Conservation (phyloP, 2,113 vertebrate species). For the Trachemys scripta region DNA sequence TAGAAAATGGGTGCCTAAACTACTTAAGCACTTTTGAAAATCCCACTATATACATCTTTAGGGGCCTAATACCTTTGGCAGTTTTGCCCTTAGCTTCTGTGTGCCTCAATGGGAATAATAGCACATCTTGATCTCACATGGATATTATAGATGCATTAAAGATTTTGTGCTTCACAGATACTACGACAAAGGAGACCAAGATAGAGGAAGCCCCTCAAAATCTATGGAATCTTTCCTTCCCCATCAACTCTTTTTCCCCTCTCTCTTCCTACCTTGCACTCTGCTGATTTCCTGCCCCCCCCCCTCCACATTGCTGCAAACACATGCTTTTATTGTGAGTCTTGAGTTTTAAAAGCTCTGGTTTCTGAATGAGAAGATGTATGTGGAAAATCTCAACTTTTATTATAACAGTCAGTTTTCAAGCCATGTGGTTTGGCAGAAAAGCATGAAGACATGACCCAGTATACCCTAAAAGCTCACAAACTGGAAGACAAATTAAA, state of each 20-base stretch:
- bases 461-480: too few relatives aligned
- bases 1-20: too few relatives aligned
- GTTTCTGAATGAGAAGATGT: not conserved
- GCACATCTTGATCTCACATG: too few relatives aligned
- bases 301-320: too few relatives aligned
- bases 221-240: not conserved
- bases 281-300: too few relatives aligned
- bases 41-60: not conserved
- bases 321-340: not conserved
- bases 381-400: not conserved
- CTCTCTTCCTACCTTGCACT: too few relatives aligned
- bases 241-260: too few relatives aligned
- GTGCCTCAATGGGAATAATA: not conserved
- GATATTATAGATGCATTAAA: not conserved
- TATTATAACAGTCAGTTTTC: not conserved
- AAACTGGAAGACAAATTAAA: not conserved
- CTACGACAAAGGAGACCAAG: too few relatives aligned
- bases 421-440: not conserved
- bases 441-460: not conserved
- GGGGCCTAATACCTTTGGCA: not conserved
- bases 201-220: too few relatives aligned
- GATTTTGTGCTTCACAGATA: not conserved
- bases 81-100: not conserved
- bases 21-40: not conserved
- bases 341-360: not conserved